These are phyloP conservation scores for Rhynchomys soricoides DNA, from an alignment of 2,113 vertebrate species.

Conservation along the genomic window DNA sequence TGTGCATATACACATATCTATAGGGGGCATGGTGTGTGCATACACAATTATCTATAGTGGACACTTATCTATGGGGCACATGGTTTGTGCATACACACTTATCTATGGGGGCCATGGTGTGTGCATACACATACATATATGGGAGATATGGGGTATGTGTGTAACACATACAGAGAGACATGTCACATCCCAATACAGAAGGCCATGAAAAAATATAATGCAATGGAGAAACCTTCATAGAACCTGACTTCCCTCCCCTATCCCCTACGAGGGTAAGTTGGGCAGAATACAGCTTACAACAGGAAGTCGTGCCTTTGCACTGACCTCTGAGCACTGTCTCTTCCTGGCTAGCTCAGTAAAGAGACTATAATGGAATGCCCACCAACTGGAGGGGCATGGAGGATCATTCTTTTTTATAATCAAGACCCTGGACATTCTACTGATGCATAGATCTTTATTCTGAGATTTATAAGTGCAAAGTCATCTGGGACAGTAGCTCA, in stretches of 20 bases:
- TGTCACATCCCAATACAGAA: fast-evolving
- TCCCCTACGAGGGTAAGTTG: fast-evolving
- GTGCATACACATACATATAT: not conserved
- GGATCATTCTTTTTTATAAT: not conserved
- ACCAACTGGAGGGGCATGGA: not conserved
- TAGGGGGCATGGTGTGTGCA: not conserved
- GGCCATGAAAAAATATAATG: fast-evolving
- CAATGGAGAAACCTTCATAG: fast-evolving
- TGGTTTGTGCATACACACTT: not conserved
- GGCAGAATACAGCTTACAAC: not conserved
- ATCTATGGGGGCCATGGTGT: not conserved
- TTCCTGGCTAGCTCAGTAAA: not conserved
- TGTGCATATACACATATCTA: not conserved
- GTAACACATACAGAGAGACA: not conserved
- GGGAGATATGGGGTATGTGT: not conserved
- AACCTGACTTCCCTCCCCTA: not conserved
- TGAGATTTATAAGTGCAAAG: not conserved
- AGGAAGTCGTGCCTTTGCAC: not conserved
- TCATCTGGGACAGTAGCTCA: not conserved
- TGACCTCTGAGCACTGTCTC: not conserved
- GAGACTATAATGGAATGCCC: fast-evolving
- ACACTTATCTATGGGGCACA: not conserved
- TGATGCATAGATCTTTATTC: not conserved
- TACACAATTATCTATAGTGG: not conserved
- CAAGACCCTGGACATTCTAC: not conserved